A percentile compares a stretch with the other conserved stretches of the same genome.
Evolutionary conservation across 2,797 vertebrate genomes (phyloP).

Genomic region (Heliangelus exortis): DNA sequence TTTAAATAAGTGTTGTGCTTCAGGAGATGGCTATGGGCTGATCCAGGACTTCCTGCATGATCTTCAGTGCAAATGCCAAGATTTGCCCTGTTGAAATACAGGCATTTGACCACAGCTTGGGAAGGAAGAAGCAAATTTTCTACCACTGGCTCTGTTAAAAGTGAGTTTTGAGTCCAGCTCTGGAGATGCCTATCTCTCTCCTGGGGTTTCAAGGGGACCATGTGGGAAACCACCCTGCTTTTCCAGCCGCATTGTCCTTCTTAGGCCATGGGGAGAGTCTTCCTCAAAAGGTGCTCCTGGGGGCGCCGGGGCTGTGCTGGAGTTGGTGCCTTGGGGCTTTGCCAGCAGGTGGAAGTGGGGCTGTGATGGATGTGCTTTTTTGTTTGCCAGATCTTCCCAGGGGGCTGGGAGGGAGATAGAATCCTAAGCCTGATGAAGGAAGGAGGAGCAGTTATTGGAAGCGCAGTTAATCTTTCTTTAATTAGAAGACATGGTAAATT

Average conservation of each 20-base stretch:
- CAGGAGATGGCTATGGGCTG: not conserved
- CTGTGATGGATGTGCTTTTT: not conserved
- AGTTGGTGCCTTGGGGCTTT: not conserved
- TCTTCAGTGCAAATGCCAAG: not conserved
- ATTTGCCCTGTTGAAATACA: not conserved
- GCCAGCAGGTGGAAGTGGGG: not conserved
- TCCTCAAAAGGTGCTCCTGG: not conserved
- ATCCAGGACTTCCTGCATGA: not conserved
- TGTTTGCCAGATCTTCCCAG: not conserved
- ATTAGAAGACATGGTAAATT: conserved; percentile 67
- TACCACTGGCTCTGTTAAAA: not conserved
- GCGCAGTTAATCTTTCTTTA: conserved; percentile 69
- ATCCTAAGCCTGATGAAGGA: not conserved
- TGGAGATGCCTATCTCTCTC: not conserved
- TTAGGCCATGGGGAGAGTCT: not conserved
- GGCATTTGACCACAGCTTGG: not conserved
- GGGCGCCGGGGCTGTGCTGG: accelerated
- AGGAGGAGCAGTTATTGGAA: conserved; percentile 53
- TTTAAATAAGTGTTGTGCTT: not conserved
- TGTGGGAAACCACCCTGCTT: not conserved
- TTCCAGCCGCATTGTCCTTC: not conserved
- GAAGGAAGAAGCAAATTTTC: not conserved
- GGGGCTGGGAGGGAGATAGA: not conserved
- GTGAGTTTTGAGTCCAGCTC: not conserved
- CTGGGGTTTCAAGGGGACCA: not conserved